Evolutionary conservation across 1,140 invertebrate species (phyloP), one percentile per base, ranked within the genome.

Genomic region (Drosophila malerkotliana): DNA sequence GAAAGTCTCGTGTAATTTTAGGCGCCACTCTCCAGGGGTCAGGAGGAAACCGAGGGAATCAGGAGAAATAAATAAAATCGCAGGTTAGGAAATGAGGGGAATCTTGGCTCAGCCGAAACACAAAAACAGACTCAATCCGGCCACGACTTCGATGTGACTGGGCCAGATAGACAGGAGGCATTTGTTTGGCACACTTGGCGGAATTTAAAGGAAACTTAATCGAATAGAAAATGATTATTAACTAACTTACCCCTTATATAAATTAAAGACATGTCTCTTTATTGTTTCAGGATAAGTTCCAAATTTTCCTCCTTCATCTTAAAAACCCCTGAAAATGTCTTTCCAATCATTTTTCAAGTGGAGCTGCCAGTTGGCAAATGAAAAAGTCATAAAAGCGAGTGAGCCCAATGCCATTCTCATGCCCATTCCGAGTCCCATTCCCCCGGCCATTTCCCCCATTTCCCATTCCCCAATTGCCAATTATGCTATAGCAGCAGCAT

Each of bases 81-180:
- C 54, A 83, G 73, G 66, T 77, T 74, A 67, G 60, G 34, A 71
- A 79, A 64, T 71, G 59, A 73, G 51, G 49, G 60, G 60, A 76
- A 62, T 66, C 60, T 67, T 67, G 63, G 63, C 60, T 52, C 57
- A 63, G 54, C 21, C 55, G 69, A 73, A 37, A 79, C 66, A 84
- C 56, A 53, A 49, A 72, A 76, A 76, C 69, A 71, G 63, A 69
- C 68, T 58, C 73, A 63, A 67, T 72, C 59, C 79, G 60, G 83
- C 79, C 82, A 87, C 83, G 82, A 87, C 82, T 88, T 87, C 83
- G 83, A 87, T 82, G 71, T 76, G 79, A 87, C 83, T 76, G 74
- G 72, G 75, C 67, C 51, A 81, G 81, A 85, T 85, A 85, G 83
- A 87, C 73, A 54, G 57, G 39, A 71, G 68, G 54, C 63, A 64